Conservation (phyloP, 2,888 invertebrate genomes). For the Andrena hattorfiana region DNA sequence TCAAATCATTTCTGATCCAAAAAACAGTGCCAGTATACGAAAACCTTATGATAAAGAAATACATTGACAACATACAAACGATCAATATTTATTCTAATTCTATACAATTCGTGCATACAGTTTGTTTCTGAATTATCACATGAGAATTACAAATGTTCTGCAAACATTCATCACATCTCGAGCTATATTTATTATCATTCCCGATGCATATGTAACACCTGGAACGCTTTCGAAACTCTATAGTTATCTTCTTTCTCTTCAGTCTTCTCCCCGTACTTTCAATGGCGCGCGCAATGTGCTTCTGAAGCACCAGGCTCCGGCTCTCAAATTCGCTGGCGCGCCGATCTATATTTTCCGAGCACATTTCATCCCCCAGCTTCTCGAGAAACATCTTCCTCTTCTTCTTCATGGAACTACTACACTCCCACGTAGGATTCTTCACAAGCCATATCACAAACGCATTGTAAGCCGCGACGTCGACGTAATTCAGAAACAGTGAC, state of each 20-base stretch:
- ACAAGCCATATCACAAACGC: neutral
- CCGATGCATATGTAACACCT: neutral
- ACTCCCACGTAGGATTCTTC: neutral
- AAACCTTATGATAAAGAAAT: too few relatives aligned
- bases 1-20: too few relatives aligned
- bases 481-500: neutral
- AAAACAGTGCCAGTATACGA: too few relatives aligned
- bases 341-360: neutral
- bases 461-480: neutral
- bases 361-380: neutral
- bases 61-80: too few relatives aligned
- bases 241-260: neutral
- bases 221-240: neutral
- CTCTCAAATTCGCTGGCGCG: neutral
- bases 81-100: too few relatives aligned
- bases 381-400: neutral
- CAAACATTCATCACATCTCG: neutral
- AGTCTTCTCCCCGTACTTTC: neutral
- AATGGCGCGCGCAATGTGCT: neutral
- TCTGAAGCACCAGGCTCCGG: neutral
- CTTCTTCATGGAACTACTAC: slow-evolving; percentile 2
- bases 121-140: too few relatives aligned
- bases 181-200: slow-evolving; percentile 1
- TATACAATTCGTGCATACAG: too few relatives aligned
- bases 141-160: too few relatives aligned